phyloP scores from a whole-genome alignment of 2,888 invertebrate genomes.

The Melinaea menophilus region DNA sequence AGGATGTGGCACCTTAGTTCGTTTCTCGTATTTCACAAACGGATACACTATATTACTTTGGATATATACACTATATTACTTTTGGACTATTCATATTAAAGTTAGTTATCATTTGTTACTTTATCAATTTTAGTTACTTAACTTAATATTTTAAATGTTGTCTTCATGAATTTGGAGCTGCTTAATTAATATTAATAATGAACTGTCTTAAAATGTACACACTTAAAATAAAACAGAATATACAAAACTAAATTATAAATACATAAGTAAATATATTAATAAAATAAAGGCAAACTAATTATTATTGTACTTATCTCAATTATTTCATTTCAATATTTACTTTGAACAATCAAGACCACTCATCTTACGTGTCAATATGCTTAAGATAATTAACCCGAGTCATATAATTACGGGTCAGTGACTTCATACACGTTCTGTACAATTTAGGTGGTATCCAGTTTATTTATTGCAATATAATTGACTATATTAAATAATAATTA shows the following conservation, averaged over 20 bases:
- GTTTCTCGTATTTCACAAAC: background rate
- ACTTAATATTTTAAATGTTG: too few relatives aligned
- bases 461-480: background rate
- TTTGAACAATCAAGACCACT: slow-evolving; percentile 16
- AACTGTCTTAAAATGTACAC: too few relatives aligned
- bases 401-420: slow-evolving; percentile 20
- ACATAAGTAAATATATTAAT: background rate
- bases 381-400: slow-evolving; percentile 20
- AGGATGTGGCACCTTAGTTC: background rate
- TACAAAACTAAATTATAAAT: background rate
- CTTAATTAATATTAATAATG: too few relatives aligned
- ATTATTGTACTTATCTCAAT: slow-evolving; percentile 13
- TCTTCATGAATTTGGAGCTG: too few relatives aligned
- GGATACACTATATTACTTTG: too few relatives aligned
- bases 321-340: slow-evolving; percentile 20
- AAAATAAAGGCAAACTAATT: background rate
- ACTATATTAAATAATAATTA: too few relatives aligned
- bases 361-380: slow-evolving; percentile 25
- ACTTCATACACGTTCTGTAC: slow-evolving; percentile 4
- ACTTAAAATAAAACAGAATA: background rate
- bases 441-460: background rate
- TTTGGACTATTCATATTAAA: too few relatives aligned
- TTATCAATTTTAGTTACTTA: too few relatives aligned
- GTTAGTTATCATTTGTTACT: too few relatives aligned
- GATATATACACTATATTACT: too few relatives aligned